Evolutionary conservation across 2,113 vertebrate species (phyloP).

Genomic region (Ictidomys tridecemlineatus): DNA sequence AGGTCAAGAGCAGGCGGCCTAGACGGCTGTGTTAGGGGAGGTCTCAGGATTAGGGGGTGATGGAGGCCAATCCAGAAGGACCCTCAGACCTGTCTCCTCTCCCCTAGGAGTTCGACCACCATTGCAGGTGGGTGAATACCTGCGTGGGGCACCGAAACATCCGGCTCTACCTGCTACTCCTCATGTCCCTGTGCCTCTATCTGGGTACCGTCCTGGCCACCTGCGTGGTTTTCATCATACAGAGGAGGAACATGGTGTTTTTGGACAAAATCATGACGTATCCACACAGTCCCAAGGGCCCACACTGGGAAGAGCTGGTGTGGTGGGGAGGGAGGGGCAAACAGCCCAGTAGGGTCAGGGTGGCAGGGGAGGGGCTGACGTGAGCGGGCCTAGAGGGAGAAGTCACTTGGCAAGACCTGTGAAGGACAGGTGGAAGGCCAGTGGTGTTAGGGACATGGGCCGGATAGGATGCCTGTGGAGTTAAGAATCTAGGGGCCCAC

Average conservation of each 20-base stretch:
- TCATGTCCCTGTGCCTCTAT: too few relatives aligned
- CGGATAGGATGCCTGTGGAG: rapidly evolving
- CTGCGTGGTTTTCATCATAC: conserved; percentile 68
- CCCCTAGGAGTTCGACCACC: conserved; percentile 83
- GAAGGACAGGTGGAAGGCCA: rapidly evolving
- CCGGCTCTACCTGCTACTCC: too few relatives aligned
- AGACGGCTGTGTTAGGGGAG: background rate
- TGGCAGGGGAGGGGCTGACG: too few relatives aligned
- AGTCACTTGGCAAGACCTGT: background rate
- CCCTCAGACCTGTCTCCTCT: background rate
- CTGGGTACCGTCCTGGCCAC: background rate
- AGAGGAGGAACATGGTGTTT: conserved; percentile 61
- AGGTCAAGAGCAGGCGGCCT: background rate
- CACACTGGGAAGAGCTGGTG: rapidly evolving
- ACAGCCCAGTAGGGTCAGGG: background rate
- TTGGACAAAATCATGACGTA: conserved; percentile 69
- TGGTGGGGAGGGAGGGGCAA: too few relatives aligned
- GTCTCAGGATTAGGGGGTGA: background rate
- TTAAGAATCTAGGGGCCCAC: background rate
- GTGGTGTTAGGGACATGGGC: background rate
- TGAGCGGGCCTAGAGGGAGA: background rate
- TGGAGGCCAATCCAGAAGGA: too few relatives aligned
- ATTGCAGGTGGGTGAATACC: conserved; percentile 66
- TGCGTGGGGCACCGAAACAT: too few relatives aligned
- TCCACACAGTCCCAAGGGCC: background rate